Percentiles rank a stretch among this genome's conserved stretches.
These are phyloP conservation scores for Polyodon spathula DNA, from an alignment of 2,113 vertebrate genomes.

Conservation along the genomic window DNA sequence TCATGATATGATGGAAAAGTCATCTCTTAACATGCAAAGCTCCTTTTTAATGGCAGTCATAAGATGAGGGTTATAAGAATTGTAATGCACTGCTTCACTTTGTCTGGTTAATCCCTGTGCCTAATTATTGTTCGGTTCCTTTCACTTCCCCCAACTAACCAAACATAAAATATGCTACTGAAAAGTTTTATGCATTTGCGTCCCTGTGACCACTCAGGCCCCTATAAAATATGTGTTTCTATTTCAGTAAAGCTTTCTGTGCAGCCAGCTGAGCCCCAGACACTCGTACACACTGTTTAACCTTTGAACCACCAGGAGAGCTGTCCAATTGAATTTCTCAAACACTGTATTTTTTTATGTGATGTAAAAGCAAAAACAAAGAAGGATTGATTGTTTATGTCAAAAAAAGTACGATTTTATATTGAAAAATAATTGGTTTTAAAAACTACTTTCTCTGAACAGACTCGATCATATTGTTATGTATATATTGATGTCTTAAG, in stretches of 20 bases:
- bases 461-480: too few species aligned
- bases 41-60: neutral
- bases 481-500: too few species aligned
- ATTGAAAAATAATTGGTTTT: too few species aligned
- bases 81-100: slow-evolving; percentile 2
- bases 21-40: too few species aligned
- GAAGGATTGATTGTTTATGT: too few species aligned
- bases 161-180: neutral
- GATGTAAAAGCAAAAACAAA: too few species aligned
- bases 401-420: too few species aligned
- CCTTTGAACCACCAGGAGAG: slow-evolving; percentile 1
- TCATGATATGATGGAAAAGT: too few species aligned
- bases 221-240: neutral
- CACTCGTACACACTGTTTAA: too few species aligned
- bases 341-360: too few species aligned
- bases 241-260: neutral
- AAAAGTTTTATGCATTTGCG: neutral
- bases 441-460: too few species aligned
- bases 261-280: neutral
- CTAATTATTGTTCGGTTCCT: neutral
- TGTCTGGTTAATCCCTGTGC: neutral
- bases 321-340: neutral
- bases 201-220: neutral
- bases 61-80: neutral
- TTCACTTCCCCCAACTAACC: neutral